A percentile compares a stretch with the other conserved stretches of the same genome.
phyloP scores from a whole-genome alignment of 1,140 invertebrate species.

The Pemphigus obesinymphae region DNA sequence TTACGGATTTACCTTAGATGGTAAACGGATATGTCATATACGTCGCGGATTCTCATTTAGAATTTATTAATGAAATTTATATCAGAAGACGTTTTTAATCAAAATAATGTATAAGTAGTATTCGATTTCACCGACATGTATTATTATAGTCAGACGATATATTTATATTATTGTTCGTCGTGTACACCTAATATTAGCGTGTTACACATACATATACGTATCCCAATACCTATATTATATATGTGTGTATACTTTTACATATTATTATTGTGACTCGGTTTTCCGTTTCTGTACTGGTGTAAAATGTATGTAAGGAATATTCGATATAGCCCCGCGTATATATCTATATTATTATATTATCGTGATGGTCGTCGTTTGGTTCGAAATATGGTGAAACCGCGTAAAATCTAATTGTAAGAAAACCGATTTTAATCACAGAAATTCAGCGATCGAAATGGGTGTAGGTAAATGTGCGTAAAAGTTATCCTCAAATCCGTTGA shows the following conservation, averaged over 20 bases:
- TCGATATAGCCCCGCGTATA: too few species aligned
- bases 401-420: too few species aligned
- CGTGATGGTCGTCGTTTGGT: too few species aligned
- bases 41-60: background rate
- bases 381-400: too few species aligned
- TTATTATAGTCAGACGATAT: background rate
- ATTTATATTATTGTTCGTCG: too few species aligned
- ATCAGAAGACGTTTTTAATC: background rate
- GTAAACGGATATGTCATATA: background rate
- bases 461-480: too few species aligned
- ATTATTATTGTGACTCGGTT: background rate
- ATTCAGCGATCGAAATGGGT: too few species aligned
- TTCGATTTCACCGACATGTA: conserved; percentile 1
- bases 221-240: too few species aligned
- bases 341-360: background rate
- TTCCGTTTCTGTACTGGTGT: background rate
- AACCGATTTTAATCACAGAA: too few species aligned
- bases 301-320: background rate
- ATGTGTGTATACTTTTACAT: too few species aligned
- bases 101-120: background rate
- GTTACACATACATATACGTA: too few species aligned
- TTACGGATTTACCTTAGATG: background rate
- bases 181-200: too few species aligned
- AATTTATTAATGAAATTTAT: background rate
- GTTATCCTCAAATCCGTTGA: background rate